Evolutionary conservation across 1,140 invertebrate species (phyloP).

Genomic region (Penaeus chinensis): DNA sequence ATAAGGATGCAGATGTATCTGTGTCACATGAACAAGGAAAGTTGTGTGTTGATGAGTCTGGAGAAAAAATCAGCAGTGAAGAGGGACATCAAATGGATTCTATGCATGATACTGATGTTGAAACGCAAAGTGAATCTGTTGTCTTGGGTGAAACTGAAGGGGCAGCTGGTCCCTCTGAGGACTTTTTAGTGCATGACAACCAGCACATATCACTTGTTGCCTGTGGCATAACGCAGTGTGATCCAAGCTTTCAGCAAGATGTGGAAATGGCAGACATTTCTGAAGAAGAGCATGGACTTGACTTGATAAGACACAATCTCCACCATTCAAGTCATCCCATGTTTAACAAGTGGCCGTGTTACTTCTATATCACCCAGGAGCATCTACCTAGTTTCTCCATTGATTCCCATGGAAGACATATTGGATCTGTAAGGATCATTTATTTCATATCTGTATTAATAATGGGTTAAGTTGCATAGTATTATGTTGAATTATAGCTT

Average conservation of each 20-base stretch:
- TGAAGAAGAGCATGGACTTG: conserved; percentile 24
- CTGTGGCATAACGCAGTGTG: conserved; percentile 54
- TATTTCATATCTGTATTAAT: background rate
- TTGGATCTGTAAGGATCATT: conserved; percentile 55
- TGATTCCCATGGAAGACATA: conserved; percentile 57
- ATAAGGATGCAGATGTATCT: too few relatives aligned
- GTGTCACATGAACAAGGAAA: too few relatives aligned
- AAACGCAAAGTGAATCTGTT: background rate
- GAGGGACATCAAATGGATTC: background rate
- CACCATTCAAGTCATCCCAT: conserved; percentile 54
- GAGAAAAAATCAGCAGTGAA: background rate
- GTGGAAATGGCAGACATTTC: conserved; percentile 23
- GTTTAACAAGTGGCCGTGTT: conserved; percentile 53
- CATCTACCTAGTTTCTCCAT: conserved; percentile 45
- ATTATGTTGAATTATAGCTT: background rate
- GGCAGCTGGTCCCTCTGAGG: conserved; percentile 34
- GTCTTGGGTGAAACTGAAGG: conserved; percentile 1
- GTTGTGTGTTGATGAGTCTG: background rate
- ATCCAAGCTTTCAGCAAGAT: conserved; percentile 32
- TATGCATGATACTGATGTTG: background rate
- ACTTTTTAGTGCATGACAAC: conserved; percentile 50
- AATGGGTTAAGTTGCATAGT: background rate
- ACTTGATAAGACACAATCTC: conserved; percentile 40
- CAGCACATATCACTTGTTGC: conserved; percentile 47
- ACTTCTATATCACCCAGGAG: conserved; percentile 52